A percentile compares a stretch with the other conserved stretches of the same genome.
Evolutionary conservation across 2,888 invertebrate genomes (phyloP).

Genomic region (Drosophila silvestris): DNA sequence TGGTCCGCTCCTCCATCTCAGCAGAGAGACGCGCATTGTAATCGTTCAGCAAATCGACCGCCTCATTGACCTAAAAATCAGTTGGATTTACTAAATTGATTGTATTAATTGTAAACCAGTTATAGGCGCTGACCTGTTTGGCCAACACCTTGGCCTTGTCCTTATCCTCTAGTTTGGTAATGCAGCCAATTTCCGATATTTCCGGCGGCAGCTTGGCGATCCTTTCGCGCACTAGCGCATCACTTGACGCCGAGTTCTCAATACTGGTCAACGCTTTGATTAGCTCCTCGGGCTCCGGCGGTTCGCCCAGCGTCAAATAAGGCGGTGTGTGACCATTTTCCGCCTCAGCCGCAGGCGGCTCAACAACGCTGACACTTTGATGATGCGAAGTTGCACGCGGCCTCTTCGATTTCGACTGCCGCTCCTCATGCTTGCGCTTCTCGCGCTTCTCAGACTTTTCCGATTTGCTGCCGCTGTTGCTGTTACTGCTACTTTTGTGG

Average conservation of each 20-base stretch:
- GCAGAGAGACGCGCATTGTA: conserved; percentile 94
- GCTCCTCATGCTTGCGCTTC: conserved; percentile 83
- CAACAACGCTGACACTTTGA: conserved; percentile 49
- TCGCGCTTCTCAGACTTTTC: conserved; percentile 81
- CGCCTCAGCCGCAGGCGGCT: conserved; percentile 40
- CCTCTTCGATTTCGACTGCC: conserved; percentile 74
- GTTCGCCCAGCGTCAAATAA: conserved; percentile 91
- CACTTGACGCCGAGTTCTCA: conserved; percentile 97
- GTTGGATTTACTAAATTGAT: not conserved
- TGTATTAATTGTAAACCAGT: not conserved
- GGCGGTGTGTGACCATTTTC: conserved; percentile 92
- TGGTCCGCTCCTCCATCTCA: conserved; percentile 95
- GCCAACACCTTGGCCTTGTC: conserved; percentile 92
- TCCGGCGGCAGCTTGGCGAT: conserved; percentile 97
- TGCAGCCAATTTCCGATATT: conserved; percentile 95
- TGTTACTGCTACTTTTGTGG: conserved; percentile 33
- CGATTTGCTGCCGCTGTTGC: conserved; percentile 20
- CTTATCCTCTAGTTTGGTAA: conserved; percentile 94
- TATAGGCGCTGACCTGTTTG: conserved; percentile 87
- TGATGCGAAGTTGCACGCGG: conserved; percentile 78
- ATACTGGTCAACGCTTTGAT: conserved; percentile 93
- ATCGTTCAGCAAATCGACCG: conserved; percentile 93
- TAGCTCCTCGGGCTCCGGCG: conserved; percentile 96
- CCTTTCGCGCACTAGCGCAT: conserved; percentile 95
- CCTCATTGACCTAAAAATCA: conserved; percentile 88